These are phyloP conservation scores for Threskiornis aethiopicus DNA, from an alignment of 2,797 vertebrate species.

Conservation along the genomic window DNA sequence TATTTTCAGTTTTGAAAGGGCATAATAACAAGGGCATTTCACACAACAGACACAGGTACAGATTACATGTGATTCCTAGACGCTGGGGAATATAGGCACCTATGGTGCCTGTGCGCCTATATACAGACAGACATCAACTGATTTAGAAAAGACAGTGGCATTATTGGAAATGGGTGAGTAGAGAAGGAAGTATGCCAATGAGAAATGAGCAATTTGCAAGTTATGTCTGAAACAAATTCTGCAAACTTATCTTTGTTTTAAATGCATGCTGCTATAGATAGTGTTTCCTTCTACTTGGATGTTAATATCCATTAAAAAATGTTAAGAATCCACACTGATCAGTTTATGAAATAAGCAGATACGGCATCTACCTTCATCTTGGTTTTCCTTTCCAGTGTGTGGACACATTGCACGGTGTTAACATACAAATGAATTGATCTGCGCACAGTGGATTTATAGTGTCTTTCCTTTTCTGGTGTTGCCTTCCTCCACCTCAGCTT, in stretches of 20 bases:
- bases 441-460: neutral
- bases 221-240: neutral
- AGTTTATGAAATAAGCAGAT: neutral
- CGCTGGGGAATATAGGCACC: neutral
- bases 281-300: neutral
- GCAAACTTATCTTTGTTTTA: neutral
- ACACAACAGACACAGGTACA: accelerated
- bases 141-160: neutral
- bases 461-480: neutral
- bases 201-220: neutral
- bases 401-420: neutral
- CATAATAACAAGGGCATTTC: neutral
- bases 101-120: neutral
- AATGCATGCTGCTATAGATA: neutral
- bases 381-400: neutral
- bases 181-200: neutral
- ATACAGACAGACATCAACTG: neutral
- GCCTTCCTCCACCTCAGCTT: neutral
- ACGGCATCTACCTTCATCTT: neutral
- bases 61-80: neutral
- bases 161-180: neutral
- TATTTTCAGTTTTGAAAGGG: neutral
- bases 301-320: neutral
- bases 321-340: neutral
- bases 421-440: neutral